Percentiles rank a stretch among this genome's conserved stretches.
phyloP scores from a whole-genome alignment of 2,797 vertebrate genomes.

The Streptopelia turtur region DNA sequence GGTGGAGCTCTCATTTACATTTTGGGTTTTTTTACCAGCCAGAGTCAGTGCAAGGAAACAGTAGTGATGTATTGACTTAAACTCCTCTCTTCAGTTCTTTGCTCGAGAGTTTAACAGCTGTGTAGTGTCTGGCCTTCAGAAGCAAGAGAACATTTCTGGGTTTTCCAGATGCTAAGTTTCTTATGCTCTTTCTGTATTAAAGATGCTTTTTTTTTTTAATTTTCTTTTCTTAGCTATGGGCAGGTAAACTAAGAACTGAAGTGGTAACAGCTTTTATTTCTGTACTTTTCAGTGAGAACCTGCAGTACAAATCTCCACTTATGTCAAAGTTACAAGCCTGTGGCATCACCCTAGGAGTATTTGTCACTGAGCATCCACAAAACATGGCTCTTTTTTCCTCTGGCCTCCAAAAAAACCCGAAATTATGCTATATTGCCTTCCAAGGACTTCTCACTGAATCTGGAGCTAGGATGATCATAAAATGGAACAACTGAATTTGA shows the following conservation, averaged over 20 bases:
- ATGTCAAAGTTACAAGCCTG: neutral
- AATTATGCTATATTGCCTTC: neutral
- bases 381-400: constrained; percentile 16
- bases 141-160: neutral
- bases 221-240: neutral
- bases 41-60: neutral
- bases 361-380: neutral
- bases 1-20: neutral
- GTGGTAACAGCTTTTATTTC: neutral
- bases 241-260: neutral
- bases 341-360: neutral
- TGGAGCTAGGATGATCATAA: neutral
- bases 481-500: constrained; percentile 29
- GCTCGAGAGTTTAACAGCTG: neutral
- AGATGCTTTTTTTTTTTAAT: too few relatives aligned
- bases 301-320: neutral
- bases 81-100: neutral
- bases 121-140: neutral
- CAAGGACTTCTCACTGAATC: constrained; percentile 33
- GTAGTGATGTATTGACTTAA: neutral
- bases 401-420: constrained; percentile 29
- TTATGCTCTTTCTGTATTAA: neutral
- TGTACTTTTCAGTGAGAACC: neutral
- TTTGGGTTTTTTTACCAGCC: neutral
- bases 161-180: neutral